Percentiles rank a stretch among this genome's conserved stretches.
These are phyloP conservation scores for Eulemur rubriventer DNA, from an alignment of 2,797 vertebrate genomes.

Conservation along the genomic window DNA sequence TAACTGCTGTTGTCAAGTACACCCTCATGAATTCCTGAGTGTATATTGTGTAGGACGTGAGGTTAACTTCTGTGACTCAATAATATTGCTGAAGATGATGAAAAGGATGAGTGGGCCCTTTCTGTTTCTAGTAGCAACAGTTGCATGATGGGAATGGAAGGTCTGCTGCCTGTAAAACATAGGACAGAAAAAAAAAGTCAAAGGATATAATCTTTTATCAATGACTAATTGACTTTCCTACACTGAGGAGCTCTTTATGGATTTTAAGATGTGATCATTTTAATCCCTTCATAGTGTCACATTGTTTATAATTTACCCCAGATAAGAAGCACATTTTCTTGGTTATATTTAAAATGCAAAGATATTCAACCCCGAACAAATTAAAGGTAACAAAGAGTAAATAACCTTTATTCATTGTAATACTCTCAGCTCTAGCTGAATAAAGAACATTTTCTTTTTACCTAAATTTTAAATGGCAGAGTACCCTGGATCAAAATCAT, in stretches of 20 bases:
- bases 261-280: conserved; percentile 36
- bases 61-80: background rate
- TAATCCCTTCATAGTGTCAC: background rate
- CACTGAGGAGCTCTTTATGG: background rate
- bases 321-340: conserved; percentile 11
- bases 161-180: background rate
- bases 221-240: background rate
- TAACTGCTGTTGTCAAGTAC: background rate
- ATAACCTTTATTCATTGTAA: conserved; percentile 72
- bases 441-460: conserved; percentile 72
- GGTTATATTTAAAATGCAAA: conserved; percentile 34
- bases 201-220: background rate
- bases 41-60: background rate
- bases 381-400: conserved; percentile 61
- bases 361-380: conserved; percentile 54
- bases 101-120: background rate
- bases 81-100: conserved; percentile 4
- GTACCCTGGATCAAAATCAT: conserved; percentile 70
- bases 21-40: background rate
- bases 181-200: background rate
- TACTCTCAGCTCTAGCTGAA: conserved; percentile 56
- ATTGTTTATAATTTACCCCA: conserved; percentile 11
- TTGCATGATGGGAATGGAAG: background rate
- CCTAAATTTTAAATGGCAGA: conserved; percentile 77
- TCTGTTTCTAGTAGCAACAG: conserved; percentile 25